A percentile compares a stretch with the other conserved stretches of the same genome.
phyloP scores from a whole-genome alignment of 2,888 invertebrate species.

The Malthinus seriepunctatus region DNA sequence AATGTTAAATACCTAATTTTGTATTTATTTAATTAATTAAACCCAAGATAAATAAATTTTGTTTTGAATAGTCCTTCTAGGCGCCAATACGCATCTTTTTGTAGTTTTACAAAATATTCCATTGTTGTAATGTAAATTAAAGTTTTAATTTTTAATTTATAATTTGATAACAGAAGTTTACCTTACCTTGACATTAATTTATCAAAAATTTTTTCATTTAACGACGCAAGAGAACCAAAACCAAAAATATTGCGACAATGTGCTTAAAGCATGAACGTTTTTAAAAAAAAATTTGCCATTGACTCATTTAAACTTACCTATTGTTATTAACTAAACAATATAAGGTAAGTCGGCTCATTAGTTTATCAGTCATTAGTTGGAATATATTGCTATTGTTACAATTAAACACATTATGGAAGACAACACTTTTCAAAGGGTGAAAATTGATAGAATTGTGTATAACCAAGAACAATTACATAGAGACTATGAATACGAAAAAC shows the following conservation, averaged over 20 bases:
- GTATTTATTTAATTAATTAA: neutral
- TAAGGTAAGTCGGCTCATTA: slow-evolving; percentile 18
- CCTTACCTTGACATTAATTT: slow-evolving; percentile 7
- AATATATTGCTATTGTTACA: too few species aligned
- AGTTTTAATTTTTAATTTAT: neutral
- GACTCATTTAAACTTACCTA: neutral
- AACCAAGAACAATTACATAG: slow-evolving; percentile 56
- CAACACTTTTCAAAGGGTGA: slow-evolving; percentile 31
- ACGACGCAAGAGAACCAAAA: too few species aligned
- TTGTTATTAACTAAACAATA: slow-evolving; percentile 7
- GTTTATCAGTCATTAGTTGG: too few species aligned
- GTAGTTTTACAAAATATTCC: too few species aligned
- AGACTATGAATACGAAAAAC: slow-evolving; percentile 56
- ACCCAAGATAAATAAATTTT: neutral
- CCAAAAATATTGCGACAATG: slow-evolving; percentile 1
- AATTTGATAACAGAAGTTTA: neutral
- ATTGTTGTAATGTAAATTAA: too few species aligned
- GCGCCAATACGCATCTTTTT: too few species aligned
- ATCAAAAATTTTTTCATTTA: too few species aligned
- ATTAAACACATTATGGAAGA: slow-evolving; percentile 9
- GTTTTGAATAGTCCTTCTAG: too few species aligned
- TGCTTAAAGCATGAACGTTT: slow-evolving; percentile 11
- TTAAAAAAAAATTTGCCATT: slow-evolving; percentile 4
- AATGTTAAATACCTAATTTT: neutral
- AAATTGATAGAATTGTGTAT: slow-evolving; percentile 57